phyloP scores from a whole-genome alignment of 2,797 vertebrate genomes.

The Dallia pectoralis region DNA sequence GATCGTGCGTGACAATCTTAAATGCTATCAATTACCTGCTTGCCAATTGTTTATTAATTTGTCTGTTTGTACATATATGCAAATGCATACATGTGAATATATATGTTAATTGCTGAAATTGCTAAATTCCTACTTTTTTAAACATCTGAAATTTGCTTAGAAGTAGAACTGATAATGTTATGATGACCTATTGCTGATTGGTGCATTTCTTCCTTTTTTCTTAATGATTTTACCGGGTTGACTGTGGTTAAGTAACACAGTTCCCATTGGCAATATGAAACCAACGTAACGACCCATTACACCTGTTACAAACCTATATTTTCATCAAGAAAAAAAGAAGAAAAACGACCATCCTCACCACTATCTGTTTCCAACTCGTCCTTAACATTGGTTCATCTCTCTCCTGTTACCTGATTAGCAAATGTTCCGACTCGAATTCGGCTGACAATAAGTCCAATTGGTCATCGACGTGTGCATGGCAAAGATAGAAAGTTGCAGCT shows the following conservation, averaged over 20 bases:
- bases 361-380: conserved; percentile 58
- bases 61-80: conserved; percentile 68
- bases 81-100: conserved; percentile 65
- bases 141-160: conserved; percentile 65
- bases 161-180: conserved; percentile 71
- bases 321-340: conserved; percentile 67
- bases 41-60: conserved; percentile 57
- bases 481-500: conserved; percentile 86
- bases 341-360: conserved; percentile 50
- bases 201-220: conserved; percentile 66
- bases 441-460: conserved; percentile 67
- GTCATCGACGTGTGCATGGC: conserved; percentile 79
- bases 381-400: conserved; percentile 59
- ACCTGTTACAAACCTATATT: conserved; percentile 24
- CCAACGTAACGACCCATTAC: neutral
- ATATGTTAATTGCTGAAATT: conserved; percentile 55
- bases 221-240: conserved; percentile 48
- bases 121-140: conserved; percentile 29
- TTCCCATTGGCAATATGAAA: conserved; percentile 31
- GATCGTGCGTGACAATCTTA: conserved; percentile 79
- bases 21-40: conserved; percentile 68
- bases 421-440: conserved; percentile 62
- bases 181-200: conserved; percentile 54
- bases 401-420: conserved; percentile 73
- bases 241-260: conserved; percentile 3